Conservation (phyloP, 1,140 invertebrate genomes). For the Drosophila tani region DNA sequence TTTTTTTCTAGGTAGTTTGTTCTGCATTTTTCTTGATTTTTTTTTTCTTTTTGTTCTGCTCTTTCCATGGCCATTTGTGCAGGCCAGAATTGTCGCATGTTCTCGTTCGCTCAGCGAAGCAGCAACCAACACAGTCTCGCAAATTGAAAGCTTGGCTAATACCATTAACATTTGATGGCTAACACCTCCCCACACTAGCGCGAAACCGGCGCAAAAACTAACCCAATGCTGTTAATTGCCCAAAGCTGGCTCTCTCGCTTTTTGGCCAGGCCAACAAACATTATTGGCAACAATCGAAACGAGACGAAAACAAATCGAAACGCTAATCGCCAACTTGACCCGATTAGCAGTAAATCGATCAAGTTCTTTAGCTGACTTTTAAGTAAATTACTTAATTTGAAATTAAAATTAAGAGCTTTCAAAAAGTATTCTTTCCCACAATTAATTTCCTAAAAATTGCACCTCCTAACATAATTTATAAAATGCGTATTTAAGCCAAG, state of each 20-base stretch:
- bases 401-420: too few species aligned
- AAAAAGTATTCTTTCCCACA: too few species aligned
- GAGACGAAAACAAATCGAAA: slow-evolving; percentile 11
- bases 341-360: slow-evolving; percentile 16
- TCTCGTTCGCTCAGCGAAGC: slow-evolving; percentile 16
- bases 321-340: slow-evolving; percentile 41
- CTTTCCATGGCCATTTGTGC: slow-evolving; percentile 42
- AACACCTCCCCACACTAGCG: slow-evolving; percentile 29
- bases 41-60: neutral
- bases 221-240: slow-evolving; percentile 42
- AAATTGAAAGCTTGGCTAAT: slow-evolving; percentile 55
- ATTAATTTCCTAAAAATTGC: too few species aligned
- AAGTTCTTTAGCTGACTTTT: neutral
- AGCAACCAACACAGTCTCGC: slow-evolving; percentile 37
- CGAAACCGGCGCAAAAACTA: slow-evolving; percentile 42
- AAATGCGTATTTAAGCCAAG: neutral
- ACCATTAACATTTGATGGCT: slow-evolving; percentile 55
- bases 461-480: too few species aligned
- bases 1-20: slow-evolving; percentile 1
- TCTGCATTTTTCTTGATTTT: slow-evolving; percentile 6
- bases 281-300: slow-evolving; percentile 25
- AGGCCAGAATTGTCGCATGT: slow-evolving; percentile 45
- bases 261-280: slow-evolving; percentile 30
- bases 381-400: too few species aligned
- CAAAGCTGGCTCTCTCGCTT: slow-evolving; percentile 6